Percentiles rank a stretch among this genome's conserved stretches.
Conservation (phyloP, 1,140 invertebrate species). For the Luehdorfia chinensis region DNA sequence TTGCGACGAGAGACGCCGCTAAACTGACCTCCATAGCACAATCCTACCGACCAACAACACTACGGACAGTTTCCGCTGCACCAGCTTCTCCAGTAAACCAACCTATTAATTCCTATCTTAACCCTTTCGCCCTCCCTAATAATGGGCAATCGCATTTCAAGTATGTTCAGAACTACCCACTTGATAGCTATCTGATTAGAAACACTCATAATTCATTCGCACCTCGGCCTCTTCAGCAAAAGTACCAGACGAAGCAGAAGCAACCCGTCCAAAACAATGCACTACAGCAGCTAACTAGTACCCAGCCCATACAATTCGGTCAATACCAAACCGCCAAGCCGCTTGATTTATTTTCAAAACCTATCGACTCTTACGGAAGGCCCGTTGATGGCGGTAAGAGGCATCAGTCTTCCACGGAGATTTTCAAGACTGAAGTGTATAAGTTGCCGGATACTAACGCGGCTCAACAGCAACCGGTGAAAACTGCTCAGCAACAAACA, state of each 20-base stretch:
- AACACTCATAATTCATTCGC: constrained; percentile 56
- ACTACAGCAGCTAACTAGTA: constrained; percentile 56
- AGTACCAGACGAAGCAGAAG: constrained; percentile 50
- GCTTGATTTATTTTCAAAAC: constrained; percentile 51
- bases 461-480: constrained; percentile 54
- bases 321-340: constrained; percentile 61
- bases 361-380: constrained; percentile 46
- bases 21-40: constrained; percentile 72
- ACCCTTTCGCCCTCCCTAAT: constrained; percentile 59
- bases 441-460: constrained; percentile 53
- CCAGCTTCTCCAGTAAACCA: constrained; percentile 44
- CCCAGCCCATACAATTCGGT: constrained; percentile 58
- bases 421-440: constrained; percentile 60
- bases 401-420: constrained; percentile 44
- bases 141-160: constrained; percentile 58
- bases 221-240: constrained; percentile 44
- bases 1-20: constrained; percentile 55
- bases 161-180: constrained; percentile 57
- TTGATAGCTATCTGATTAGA: constrained; percentile 45
- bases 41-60: constrained; percentile 64
- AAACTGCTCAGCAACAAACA: constrained; percentile 56
- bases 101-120: constrained; percentile 69
- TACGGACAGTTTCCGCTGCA: constrained; percentile 42
- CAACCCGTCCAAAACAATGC: constrained; percentile 46
- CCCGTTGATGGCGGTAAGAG: constrained; percentile 42